Base-by-base conservation (phyloP, 2,888 invertebrate genomes). In the Himalopsyche tibetana region DNA sequence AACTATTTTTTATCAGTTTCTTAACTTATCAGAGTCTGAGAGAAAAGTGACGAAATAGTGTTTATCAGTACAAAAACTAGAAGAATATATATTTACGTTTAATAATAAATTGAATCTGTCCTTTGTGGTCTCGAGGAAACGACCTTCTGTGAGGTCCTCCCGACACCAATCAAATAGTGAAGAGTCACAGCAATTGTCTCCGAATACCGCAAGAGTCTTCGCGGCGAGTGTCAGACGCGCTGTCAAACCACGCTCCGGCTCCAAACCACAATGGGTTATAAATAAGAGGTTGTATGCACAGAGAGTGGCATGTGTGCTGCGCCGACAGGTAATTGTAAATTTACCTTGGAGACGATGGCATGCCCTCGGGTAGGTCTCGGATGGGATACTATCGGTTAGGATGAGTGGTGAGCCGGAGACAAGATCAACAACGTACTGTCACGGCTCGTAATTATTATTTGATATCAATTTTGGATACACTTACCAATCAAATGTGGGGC, bases 231-330 rank as follows among this genome's bases (percentile, higher is more conserved):
- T 19, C 28, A 28, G 63, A 19, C 9, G n/a, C 63, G 28, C 63
- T 63, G 63, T 63, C 63, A 63, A 63, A 19, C 63, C 19, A 63
- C 19, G 11, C 19, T 63, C 19, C 19, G 63, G 63, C 63, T 63
- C 19, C 51, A 63, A 63, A 63, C 63, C 63, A 63, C 63, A 63
- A 63, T 63, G 63, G 63, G 63, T 63, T 63, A 63, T 63, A 63
- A 63, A 19, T 63, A 63, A 63, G 63, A 63, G 63, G 63, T 28
- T 63, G 63, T 63, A 8, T 63, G 63, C 28, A 19, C 19, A 63
- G 63, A 63, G 63, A 63, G 19, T 63, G 63, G 63, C 63, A 28
- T 63, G 63, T 63, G 63, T 63, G 63, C 11, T 28, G 19, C 28
- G 28, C 63, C 15, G 63, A 28, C 63, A 28, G 63, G 63, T 63